These are phyloP conservation scores for Dasysyrphus albostriatus DNA, from an alignment of 2,888 invertebrate genomes.

Conservation along the genomic window DNA sequence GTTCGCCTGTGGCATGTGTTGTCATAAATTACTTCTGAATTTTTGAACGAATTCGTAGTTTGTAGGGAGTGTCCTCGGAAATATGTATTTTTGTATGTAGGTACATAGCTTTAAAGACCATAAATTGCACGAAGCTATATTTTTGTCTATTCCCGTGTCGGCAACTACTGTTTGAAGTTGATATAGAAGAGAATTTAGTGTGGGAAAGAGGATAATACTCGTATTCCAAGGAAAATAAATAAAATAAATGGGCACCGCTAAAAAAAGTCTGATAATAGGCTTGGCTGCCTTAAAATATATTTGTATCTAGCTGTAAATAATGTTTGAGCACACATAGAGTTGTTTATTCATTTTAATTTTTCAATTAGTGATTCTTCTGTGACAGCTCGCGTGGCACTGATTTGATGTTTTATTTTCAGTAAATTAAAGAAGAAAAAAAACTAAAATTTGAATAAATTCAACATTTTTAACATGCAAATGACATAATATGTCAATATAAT, in stretches of 20 bases:
- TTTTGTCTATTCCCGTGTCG: not conserved
- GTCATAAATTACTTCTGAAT: slow-evolving; percentile 40
- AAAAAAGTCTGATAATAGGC: not conserved
- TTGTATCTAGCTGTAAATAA: not conserved
- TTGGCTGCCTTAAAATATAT: not conserved
- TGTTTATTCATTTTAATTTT: not conserved
- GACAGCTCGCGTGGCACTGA: not conserved
- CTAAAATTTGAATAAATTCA: too few species aligned
- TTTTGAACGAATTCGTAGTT: slow-evolving; percentile 16
- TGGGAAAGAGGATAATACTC: too few species aligned
- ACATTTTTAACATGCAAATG: too few species aligned
- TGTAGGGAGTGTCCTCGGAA: slow-evolving; percentile 28
- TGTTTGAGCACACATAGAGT: not conserved
- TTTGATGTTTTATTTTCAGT: not conserved
- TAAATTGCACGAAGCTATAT: not conserved
- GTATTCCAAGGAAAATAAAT: not conserved
- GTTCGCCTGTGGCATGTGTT: slow-evolving; percentile 30
- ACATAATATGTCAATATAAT: too few species aligned
- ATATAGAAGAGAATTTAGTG: not conserved
- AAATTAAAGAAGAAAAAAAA: not conserved
- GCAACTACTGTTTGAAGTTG: not conserved
- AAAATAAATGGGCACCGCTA: not conserved
- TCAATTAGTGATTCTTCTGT: not conserved
- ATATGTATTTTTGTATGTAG: not conserved
- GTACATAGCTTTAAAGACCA: not conserved